phyloP scores from a whole-genome alignment of 2,888 invertebrate species.

The Anoplius nigerrimus region DNA sequence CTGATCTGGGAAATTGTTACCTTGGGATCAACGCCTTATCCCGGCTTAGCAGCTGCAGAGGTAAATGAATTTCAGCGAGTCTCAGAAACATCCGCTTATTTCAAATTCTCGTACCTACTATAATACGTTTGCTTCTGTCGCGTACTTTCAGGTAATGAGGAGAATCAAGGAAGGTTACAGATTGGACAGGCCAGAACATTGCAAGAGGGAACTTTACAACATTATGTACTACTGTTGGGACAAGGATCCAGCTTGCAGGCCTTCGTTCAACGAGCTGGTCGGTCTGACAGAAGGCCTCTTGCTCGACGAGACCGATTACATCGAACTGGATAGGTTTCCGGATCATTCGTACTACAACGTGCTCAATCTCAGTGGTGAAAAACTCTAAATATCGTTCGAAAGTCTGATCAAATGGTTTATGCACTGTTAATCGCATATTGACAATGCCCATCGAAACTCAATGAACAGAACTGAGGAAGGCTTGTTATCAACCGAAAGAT shows the following conservation, averaged over 20 bases:
- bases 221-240: slow-evolving; percentile 98
- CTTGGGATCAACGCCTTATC: slow-evolving; percentile 95
- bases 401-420: not conserved
- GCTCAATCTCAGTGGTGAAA: slow-evolving; percentile 90
- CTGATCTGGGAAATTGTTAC: slow-evolving; percentile 98
- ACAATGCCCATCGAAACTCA: not conserved
- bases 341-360: slow-evolving; percentile 95
- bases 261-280: slow-evolving; percentile 89
- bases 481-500: not conserved
- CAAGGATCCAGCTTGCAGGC: slow-evolving; percentile 87
- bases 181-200: slow-evolving; percentile 94
- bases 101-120: not conserved
- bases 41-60: slow-evolving; percentile 92
- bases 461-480: too few relatives aligned
- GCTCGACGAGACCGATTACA: slow-evolving; percentile 94
- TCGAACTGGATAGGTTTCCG: slow-evolving; percentile 93
- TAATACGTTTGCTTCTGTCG: not conserved
- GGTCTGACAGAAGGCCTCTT: slow-evolving; percentile 88
- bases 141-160: slow-evolving; percentile 82
- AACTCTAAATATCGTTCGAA: slow-evolving; percentile 76
- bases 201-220: slow-evolving; percentile 92
- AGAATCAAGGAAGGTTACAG: slow-evolving; percentile 88
- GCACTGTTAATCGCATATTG: not conserved
- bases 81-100: too few relatives aligned
- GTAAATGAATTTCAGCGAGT: too few relatives aligned